A percentile compares a stretch with the other conserved stretches of the same genome.
Conservation (phyloP, 2,888 invertebrate genomes). For the Caenorhabditis macrosperma region DNA sequence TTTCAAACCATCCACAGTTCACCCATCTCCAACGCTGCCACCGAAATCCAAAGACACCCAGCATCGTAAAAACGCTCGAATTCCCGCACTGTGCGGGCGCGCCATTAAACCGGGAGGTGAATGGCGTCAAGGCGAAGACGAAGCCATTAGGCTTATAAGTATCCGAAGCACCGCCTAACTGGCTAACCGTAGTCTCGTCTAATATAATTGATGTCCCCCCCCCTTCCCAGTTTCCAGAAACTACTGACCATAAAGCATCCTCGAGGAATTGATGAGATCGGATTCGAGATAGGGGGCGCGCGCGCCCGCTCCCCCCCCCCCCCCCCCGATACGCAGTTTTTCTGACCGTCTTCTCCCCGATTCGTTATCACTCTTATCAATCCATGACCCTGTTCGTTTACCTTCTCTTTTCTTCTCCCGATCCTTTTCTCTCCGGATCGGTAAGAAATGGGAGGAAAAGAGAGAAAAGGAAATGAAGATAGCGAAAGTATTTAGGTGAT, state of each 20-base stretch:
- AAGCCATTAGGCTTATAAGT: too few species aligned
- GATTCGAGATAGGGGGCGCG: too few species aligned
- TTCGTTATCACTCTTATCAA: constrained; percentile 1
- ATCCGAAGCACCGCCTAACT: background rate
- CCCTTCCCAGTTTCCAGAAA: background rate
- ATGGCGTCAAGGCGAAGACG: background rate
- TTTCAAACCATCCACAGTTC: too few species aligned
- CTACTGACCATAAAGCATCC: too few species aligned
- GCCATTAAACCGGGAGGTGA: background rate
- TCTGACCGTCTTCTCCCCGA: background rate
- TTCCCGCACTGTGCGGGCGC: too few species aligned
- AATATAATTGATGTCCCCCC: background rate
- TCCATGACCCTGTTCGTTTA: background rate
- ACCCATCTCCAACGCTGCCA: too few species aligned
- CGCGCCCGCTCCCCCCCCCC: too few species aligned
- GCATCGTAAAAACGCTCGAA: background rate
- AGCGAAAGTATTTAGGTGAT: constrained; percentile 17
- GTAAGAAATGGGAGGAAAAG: too few species aligned
- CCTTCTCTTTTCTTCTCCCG: background rate
- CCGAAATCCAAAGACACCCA: too few species aligned
- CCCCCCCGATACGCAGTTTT: background rate
- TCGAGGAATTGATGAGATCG: too few species aligned
- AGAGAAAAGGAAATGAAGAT: background rate
- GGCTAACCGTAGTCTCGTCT: too few species aligned
- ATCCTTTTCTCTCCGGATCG: too few species aligned